A percentile compares a stretch with the other conserved stretches of the same genome.
Evolutionary conservation across 2,888 invertebrate species (phyloP).

Genomic region (Xanthorhoe designata): DNA sequence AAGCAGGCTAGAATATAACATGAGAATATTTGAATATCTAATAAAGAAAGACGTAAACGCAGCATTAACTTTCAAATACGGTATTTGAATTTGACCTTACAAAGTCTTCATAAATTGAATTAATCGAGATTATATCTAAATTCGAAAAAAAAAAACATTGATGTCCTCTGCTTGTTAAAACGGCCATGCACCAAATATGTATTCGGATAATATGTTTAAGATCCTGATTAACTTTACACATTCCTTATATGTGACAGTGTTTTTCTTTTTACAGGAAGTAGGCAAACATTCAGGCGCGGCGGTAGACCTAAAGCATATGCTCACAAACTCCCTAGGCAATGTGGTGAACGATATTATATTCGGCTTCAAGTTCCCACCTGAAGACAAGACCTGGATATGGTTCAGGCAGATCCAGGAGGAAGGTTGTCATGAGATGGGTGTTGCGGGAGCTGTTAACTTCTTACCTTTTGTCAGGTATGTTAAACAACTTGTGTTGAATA

Average conservation of each 20-base stretch:
- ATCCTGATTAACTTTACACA: neutral
- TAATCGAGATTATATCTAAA: neutral
- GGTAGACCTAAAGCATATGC: slow-evolving; percentile 81
- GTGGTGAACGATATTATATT: slow-evolving; percentile 91
- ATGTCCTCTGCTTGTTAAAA: no score
- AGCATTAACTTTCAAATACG: slow-evolving; percentile 1
- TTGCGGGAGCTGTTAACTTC: slow-evolving; percentile 94
- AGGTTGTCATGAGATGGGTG: slow-evolving; percentile 92
- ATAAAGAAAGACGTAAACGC: neutral
- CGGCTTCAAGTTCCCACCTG: slow-evolving; percentile 88
- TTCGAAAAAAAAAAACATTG: no score
- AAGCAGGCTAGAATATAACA: neutral
- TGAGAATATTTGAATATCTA: neutral
- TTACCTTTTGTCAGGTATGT: slow-evolving; percentile 92
- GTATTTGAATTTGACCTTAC: neutral
- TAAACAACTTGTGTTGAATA: neutral
- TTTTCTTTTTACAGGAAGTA: slow-evolving; percentile 59
- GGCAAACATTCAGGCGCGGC: slow-evolving; percentile 58
- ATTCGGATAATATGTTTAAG: neutral
- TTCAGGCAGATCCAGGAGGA: slow-evolving; percentile 92
- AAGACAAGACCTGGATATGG: slow-evolving; percentile 92
- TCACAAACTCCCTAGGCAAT: slow-evolving; percentile 91
- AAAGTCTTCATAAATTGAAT: neutral
- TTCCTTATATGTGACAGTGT: neutral
- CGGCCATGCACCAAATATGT: no score